These are phyloP conservation scores for Luperina testacea DNA, from an alignment of 2,888 invertebrate genomes.

Conservation along the genomic window DNA sequence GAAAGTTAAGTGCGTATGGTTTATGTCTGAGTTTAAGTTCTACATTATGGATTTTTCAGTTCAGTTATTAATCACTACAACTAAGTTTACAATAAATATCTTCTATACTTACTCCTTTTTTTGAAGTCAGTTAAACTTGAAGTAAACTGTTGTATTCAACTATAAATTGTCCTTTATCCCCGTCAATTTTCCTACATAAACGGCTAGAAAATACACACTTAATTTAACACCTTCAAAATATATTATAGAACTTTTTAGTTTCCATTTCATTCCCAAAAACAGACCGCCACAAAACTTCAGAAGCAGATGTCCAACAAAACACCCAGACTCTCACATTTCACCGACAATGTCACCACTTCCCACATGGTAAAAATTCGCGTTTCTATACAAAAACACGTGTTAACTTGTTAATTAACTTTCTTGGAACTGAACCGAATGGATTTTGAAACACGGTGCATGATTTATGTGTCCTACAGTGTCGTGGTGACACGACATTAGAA, in stretches of 20 bases:
- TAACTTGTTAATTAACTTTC: conserved; percentile 87
- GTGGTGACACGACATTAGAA: conserved; percentile 72
- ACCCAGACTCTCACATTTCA: conserved; percentile 58
- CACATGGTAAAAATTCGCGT: conserved; percentile 67
- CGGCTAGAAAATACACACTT: background rate
- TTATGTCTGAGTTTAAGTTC: background rate
- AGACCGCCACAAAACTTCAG: conserved; percentile 11
- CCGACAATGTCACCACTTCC: conserved; percentile 50
- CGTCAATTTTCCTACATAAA: background rate
- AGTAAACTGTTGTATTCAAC: background rate
- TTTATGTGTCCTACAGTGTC: conserved; percentile 78
- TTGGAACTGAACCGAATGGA: conserved; percentile 72
- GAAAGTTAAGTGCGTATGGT: conserved; percentile 40
- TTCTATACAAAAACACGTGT: conserved; percentile 83
- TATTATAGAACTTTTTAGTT: background rate
- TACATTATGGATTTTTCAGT: background rate
- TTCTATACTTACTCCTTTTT: background rate
- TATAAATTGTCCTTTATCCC: background rate
- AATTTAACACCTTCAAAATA: background rate
- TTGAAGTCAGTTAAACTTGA: background rate
- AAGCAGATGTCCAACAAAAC: conserved; percentile 54
- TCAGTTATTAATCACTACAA: background rate
- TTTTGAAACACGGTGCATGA: conserved; percentile 70
- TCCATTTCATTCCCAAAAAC: background rate
- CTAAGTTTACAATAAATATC: background rate